Evolutionary conservation across 2,888 invertebrate genomes (phyloP), one percentile per base, ranked within the genome.

Genomic region (Heterodera filipjevi): DNA sequence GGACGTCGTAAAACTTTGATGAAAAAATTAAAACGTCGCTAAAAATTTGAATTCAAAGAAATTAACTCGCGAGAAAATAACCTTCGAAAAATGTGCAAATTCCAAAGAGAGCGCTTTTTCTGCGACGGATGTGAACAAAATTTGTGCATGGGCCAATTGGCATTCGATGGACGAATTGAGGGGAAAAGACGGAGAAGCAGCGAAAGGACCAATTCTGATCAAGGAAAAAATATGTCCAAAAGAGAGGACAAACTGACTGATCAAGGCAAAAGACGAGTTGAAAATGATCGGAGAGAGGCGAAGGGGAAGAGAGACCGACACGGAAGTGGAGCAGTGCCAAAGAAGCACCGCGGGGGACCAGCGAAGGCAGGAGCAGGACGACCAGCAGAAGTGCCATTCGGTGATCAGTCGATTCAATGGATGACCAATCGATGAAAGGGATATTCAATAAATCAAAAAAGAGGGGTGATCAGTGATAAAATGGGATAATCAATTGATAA

Each of bases 241-340:
- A 19, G 16, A 27, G 32, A 27, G 22, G 32, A 44, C 35, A 32
- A 73, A 49, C 64, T 73, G 32, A 73, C 74, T 73, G 46, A 14
- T 46, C 35, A 14, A 46, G 46, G 27, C 74, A 74, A n/a, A 74
- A 53, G 44, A 59, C 74, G 16, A 74, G 22, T 19, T 74, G 39
- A n/a, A 14, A 30, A 16, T 8, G 49, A 46, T 44, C 39, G 59
- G 35, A 44, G 27, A 49, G 74, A 27, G 27, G 27, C 14, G 39
- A 35, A n/a, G 66, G 32, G 66, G n/a, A 66, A 35, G 39, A 35
- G 22, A 59, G 27, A 30, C 35, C 35, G 74, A 74, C 59, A 5
- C 39, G 27, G n/a, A 66, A 74, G 27, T 74, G 59, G n/a, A 66
- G 33, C n/a, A 49, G 53, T 35, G 30, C 49, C 14, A 74, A 5